A percentile compares a stretch with the other conserved stretches of the same genome.
phyloP scores from a whole-genome alignment of 2,797 vertebrate species.

The Enteromius paludinosus region DNA sequence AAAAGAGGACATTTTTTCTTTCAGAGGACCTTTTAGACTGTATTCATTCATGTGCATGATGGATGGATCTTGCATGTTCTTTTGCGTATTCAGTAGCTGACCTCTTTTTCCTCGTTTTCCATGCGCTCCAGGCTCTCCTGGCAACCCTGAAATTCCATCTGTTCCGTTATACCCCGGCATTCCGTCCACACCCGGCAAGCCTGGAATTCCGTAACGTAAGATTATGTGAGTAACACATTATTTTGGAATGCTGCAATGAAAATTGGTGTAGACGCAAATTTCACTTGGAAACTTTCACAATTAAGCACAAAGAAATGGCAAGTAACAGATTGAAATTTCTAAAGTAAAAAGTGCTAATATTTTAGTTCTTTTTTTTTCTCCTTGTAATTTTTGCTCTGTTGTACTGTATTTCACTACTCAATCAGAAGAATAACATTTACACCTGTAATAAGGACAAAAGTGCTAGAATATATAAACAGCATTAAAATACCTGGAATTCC shows the following conservation, averaged over 20 bases:
- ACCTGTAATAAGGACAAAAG: not conserved
- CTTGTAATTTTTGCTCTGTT: not conserved
- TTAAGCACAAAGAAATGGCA: not conserved
- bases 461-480: not conserved
- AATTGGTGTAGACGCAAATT: not conserved
- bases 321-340: not conserved
- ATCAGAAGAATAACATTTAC: too few species aligned
- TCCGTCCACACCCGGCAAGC: conserved; percentile 83
- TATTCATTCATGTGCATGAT: conserved; percentile 30
- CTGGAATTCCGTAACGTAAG: conserved; percentile 65
- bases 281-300: not conserved
- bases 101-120: conserved; percentile 94
- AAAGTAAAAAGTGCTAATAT: not conserved
- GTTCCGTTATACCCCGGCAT: conserved; percentile 88
- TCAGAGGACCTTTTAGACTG: conserved; percentile 14
- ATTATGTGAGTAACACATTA: conserved; percentile 42
- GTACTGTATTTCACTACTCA: not conserved
- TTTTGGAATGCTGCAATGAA: not conserved
- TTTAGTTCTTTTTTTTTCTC: too few species aligned
- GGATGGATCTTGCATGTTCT: not conserved
- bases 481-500: conserved; percentile 80
- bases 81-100: conserved; percentile 24
- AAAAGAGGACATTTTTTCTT: conserved; percentile 18
- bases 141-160: conserved; percentile 86
- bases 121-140: conserved; percentile 84